These are phyloP conservation scores for Plectropomus leopardus DNA, from an alignment of 2,113 vertebrate species.

Conservation along the genomic window DNA sequence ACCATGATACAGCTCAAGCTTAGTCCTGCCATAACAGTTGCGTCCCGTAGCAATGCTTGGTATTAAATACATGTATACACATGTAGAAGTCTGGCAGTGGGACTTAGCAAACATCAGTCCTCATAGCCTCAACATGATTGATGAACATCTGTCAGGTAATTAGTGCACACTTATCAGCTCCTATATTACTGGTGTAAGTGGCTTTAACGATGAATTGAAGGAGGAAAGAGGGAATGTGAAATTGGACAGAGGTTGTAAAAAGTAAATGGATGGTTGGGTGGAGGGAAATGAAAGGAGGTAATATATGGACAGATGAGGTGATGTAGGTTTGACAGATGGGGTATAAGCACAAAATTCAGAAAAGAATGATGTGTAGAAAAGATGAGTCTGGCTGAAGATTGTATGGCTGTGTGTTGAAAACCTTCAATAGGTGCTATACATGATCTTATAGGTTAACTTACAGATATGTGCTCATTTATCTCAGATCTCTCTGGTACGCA, in stretches of 20 bases:
- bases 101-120: background rate
- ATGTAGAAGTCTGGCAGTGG: background rate
- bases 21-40: too few species aligned
- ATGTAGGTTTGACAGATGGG: background rate
- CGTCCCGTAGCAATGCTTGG: too few species aligned
- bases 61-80: background rate
- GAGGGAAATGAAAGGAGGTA: conserved; percentile 3
- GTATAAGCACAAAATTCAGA: background rate
- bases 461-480: background rate
- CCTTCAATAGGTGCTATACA: background rate
- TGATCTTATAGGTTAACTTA: conserved; percentile 4
- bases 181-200: conserved; percentile 9
- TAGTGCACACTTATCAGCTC: conserved; percentile 18
- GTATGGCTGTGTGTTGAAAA: background rate
- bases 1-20: too few species aligned
- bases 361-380: background rate
- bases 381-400: background rate
- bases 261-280: background rate
- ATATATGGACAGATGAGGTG: background rate
- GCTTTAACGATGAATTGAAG: conserved; percentile 27
- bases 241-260: background rate
- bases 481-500: background rate
- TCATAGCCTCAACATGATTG: conserved; percentile 15
- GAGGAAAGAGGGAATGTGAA: background rate
- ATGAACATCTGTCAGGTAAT: conserved; percentile 23